These are phyloP conservation scores for Gasterosteus nipponicus DNA, from an alignment of 2,113 vertebrate genomes.

Conservation along the genomic window DNA sequence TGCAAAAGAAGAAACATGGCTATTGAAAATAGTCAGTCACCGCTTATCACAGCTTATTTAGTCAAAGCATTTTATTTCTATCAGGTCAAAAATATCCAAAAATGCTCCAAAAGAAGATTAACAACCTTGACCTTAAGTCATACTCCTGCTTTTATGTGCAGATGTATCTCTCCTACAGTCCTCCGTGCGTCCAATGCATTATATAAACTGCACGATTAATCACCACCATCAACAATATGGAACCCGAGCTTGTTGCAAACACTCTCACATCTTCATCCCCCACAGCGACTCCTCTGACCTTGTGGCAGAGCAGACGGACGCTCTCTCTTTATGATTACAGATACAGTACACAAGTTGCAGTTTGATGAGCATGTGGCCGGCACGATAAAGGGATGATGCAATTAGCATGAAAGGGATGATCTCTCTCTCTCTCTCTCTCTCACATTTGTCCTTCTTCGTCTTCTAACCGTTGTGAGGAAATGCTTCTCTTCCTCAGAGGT, in stretches of 20 bases:
- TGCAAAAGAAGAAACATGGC: background rate
- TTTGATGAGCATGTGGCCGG: conserved; percentile 50
- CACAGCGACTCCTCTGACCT: conserved; percentile 40
- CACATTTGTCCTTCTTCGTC: conserved; percentile 10
- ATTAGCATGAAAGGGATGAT: conserved; percentile 60
- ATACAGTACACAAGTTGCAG: conserved; percentile 19
- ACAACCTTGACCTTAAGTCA: background rate
- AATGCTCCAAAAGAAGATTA: background rate
- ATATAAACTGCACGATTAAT: background rate
- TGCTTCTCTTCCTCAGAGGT: conserved; percentile 46
- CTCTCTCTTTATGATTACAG: conserved; percentile 29
- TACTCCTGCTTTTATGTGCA: conserved; percentile 5
- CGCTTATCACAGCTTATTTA: background rate
- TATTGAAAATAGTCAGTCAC: background rate
- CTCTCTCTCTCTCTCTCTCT: conserved; percentile 15
- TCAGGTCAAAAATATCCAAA: background rate
- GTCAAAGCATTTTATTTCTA: background rate
- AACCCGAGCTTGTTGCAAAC: background rate
- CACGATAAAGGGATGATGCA: conserved; percentile 55
- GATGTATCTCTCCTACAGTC: background rate
- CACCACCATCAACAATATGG: background rate
- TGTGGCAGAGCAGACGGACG: conserved; percentile 33
- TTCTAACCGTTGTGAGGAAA: conserved; percentile 25
- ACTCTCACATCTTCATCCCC: conserved; percentile 6
- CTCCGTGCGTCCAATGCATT: conserved; percentile 4